Base-by-base conservation (phyloP, 1,140 invertebrate genomes). In the Drosophila trapezifrons region DNA sequence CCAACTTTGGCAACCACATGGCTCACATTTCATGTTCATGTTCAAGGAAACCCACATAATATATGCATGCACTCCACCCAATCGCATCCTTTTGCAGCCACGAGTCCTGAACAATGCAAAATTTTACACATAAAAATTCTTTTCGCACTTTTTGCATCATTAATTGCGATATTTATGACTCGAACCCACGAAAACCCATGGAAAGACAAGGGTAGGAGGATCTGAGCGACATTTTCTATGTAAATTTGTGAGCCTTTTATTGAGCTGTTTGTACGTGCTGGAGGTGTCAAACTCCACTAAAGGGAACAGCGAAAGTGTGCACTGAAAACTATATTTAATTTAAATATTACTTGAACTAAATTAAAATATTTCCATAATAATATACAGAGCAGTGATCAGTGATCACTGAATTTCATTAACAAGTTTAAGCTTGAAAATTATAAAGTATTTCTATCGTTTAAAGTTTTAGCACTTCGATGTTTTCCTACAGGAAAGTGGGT, bases 131-230 rank as follows among this genome's bases (percentile, higher is more conserved):
- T 74, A 64, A 70, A 80, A 71, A 79, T 87, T 81, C 75, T 90
- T 86, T 84, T 89, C 76, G 81, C 89, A 91, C 89, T 91, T 89
- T 91, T 89, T 91, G 89, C 80, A 73, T 74, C 89, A 91, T 91
- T 91, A 91, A 91, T 84, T 91, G 76, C 47, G 77, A 78, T 86
- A 91, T 91, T 91, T 91, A 91, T 76, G 89, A 73, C 70, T 56
- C 38, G 60, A 72, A 56, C 64, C 64, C 17, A 0, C 52, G 25
- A 42, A 47, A 71, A 57, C 15, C 52, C 17, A 37, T 4, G 7
- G 13, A n/a, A 18, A 20, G 22, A 29, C 13, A 20, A 18, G 56
- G 22, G 47, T n/a, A 4, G 42, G 40, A 1, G 47, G 20, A 70
- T 66, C 67, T 38, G 25, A 9, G 75, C 58, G 71, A 69, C 69